A percentile compares a stretch with the other conserved stretches of the same genome.
Evolutionary conservation across 2,113 vertebrate species (phyloP).

Genomic region (Neolamprologus brichardi): DNA sequence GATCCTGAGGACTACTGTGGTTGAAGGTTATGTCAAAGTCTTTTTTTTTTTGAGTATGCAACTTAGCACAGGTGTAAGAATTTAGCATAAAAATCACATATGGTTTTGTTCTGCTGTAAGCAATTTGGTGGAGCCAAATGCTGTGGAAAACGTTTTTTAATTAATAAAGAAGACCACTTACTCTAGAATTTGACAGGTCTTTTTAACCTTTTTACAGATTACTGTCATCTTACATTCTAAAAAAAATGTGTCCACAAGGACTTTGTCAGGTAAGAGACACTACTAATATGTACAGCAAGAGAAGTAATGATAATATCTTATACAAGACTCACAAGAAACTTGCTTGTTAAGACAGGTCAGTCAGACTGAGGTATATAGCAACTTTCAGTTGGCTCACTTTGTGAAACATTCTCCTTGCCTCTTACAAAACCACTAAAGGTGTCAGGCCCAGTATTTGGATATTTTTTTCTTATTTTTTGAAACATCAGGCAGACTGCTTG

Average conservation of each 20-base stretch:
- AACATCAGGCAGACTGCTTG: background rate
- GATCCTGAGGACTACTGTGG: constrained; percentile 1
- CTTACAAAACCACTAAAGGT: background rate
- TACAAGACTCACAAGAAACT: background rate
- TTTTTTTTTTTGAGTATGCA: background rate
- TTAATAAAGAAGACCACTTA: background rate
- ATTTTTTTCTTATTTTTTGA: background rate
- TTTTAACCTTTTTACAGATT: background rate
- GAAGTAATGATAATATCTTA: background rate
- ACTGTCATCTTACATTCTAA: background rate
- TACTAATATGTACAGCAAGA: background rate
- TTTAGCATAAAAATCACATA: background rate
- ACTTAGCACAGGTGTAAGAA: background rate
- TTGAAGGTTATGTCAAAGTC: constrained; percentile 23
- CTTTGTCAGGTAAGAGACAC: background rate
- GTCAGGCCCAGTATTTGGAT: background rate
- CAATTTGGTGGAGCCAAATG: background rate
- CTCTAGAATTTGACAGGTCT: background rate
- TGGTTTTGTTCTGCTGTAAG: background rate
- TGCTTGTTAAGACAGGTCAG: background rate
- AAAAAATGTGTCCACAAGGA: background rate
- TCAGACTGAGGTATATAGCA: background rate
- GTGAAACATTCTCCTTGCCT: background rate
- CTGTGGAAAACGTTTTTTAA: background rate
- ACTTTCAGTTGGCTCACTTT: background rate